These are phyloP conservation scores for Zoanthus sansibaricus DNA, from an alignment of 92 coral and sea anemone species.

Conservation along the genomic window DNA sequence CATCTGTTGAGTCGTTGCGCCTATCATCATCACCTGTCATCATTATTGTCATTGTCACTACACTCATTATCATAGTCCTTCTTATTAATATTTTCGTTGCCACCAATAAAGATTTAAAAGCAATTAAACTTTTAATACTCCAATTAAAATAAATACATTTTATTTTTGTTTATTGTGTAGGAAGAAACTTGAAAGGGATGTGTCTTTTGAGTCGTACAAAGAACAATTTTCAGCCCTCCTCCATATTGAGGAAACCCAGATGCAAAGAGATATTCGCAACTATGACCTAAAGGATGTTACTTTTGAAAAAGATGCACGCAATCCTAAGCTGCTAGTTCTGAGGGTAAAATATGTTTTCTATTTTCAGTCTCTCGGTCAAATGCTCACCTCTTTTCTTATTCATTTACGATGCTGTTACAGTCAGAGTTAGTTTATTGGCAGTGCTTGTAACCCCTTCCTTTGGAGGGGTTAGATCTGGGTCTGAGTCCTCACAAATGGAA, in stretches of 20 bases:
- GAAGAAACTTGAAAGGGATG: slow-evolving; percentile 39
- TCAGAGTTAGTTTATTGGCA: too few relatives aligned
- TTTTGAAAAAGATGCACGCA: slow-evolving; percentile 42
- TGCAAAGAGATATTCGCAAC: slow-evolving; percentile 79
- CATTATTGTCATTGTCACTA: too few relatives aligned
- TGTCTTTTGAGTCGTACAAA: slow-evolving; percentile 62
- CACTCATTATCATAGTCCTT: too few relatives aligned
- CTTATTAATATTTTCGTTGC: too few relatives aligned
- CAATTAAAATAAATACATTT: too few relatives aligned
- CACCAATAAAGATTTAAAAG: too few relatives aligned
- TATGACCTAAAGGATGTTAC: slow-evolving; percentile 75
- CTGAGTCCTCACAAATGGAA: too few relatives aligned
- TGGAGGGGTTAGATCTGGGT: too few relatives aligned
- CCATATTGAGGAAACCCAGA: slow-evolving; percentile 77
- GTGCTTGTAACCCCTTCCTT: too few relatives aligned
- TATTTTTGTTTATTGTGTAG: slow-evolving; percentile 7
- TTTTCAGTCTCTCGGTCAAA: background rate
- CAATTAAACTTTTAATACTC: too few relatives aligned
- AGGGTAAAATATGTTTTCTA: slow-evolving; percentile 25
- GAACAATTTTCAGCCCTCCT: slow-evolving; percentile 69
- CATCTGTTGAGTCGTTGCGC: too few relatives aligned
- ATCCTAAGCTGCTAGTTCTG: slow-evolving; percentile 51
- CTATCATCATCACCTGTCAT: too few relatives aligned
- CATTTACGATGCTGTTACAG: background rate
- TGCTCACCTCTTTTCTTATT: background rate